Conservation (phyloP, 2,888 invertebrate species). For the Piscicola geometra region DNA sequence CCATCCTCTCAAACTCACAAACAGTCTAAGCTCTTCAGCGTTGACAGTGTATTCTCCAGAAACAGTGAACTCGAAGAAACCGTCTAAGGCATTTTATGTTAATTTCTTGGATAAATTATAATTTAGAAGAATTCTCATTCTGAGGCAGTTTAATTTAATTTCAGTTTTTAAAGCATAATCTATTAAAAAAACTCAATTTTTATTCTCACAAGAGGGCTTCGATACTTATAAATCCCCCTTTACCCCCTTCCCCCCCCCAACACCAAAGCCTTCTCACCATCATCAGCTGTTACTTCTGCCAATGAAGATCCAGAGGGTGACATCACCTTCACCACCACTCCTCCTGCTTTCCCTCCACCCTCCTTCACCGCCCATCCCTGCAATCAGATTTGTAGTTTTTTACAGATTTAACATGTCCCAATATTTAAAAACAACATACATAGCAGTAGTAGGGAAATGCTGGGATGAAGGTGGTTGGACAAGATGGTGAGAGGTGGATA, state of each 20-base stretch:
- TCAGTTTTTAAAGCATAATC: too few relatives aligned
- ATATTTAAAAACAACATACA: too few relatives aligned
- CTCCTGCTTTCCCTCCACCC: background rate
- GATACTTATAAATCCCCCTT: too few relatives aligned
- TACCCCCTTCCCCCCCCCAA: too few relatives aligned
- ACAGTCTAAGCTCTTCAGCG: constrained; percentile 3
- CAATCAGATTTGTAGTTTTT: too few relatives aligned
- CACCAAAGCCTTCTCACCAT: too few relatives aligned
- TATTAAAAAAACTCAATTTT: too few relatives aligned
- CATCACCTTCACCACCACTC: background rate
- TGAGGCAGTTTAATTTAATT: background rate
- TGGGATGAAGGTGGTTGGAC: background rate
- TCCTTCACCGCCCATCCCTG: background rate
- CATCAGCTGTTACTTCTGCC: background rate
- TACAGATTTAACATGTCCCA: too few relatives aligned
- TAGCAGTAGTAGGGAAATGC: background rate
- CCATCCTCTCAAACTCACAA: too few relatives aligned
- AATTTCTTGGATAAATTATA: background rate
- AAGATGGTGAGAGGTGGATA: background rate
- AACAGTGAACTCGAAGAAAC: background rate
- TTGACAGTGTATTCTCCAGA: background rate
- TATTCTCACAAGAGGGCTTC: too few relatives aligned
- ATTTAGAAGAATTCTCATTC: background rate
- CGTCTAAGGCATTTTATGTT: too few relatives aligned
- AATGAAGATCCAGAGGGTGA: background rate